Base-by-base conservation (phyloP, 2,797 vertebrate genomes). In the Strix occidentalis region DNA sequence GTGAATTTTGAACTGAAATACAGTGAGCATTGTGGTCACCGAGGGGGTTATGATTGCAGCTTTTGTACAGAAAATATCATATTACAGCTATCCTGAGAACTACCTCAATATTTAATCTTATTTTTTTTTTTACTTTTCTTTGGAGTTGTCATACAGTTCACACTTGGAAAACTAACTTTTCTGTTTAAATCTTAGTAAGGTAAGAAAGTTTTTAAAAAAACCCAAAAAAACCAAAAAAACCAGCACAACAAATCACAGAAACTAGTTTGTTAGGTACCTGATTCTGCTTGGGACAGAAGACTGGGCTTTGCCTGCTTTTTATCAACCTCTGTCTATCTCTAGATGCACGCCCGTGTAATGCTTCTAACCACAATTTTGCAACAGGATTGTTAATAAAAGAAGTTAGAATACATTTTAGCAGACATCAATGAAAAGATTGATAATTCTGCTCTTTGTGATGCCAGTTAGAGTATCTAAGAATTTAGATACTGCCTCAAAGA, bases 1-100 rank as follows among this genome's bases (percentile, higher is more conserved):
- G 19, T 57, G 54, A 33, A 81, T 68, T 95, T 56, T 84, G 80
- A 96, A 82, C 43, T 70, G 90, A 90, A 96, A 89, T 95, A 78
- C 9, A 23, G 26, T 28, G 33, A 78, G 13, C 33, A 60, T 88
- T 75, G 13, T 85, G n/a, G 39, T 77, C n/a, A 63, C 19, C 9
- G 24, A 53, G 11, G 5, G 53, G 3, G 14, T 80, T 81, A 25
- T 56, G 20, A 50, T 17, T 58, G 18, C n/a, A 88, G 35, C 10
- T 79, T 82, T 79, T 77, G 39, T 20, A 53, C 45, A 79, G 45
- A 72, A 92, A 68, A 56, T 35, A 41, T 0, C 2, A 1, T 68
- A 10, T 75, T 91, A 26, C 1, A 26, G 11, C 25, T 20, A 31
- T 90, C 18, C 18, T 72, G 45, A 93, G n/a, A 76, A 60, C 26